phyloP scores from a whole-genome alignment of 1,140 invertebrate genomes.

The Drosophila pseudoobscura region DNA sequence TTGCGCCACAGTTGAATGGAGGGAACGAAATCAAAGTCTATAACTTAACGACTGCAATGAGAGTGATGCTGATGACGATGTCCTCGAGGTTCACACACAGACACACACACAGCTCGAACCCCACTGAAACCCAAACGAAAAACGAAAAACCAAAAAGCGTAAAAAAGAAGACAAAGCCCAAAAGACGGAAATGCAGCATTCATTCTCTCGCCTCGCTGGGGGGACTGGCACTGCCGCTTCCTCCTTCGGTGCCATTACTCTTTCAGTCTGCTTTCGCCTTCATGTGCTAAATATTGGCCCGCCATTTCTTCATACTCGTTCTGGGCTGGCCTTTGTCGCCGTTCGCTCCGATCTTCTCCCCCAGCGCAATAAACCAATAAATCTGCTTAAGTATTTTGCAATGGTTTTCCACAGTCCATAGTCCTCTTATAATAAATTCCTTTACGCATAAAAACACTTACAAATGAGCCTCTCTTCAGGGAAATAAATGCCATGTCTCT shows the following conservation, averaged over 20 bases:
- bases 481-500: conserved; percentile 53
- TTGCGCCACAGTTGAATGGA: conserved; percentile 34
- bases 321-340: conserved; percentile 36
- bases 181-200: conserved; percentile 70
- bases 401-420: too few species aligned
- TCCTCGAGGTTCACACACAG: conserved; percentile 28
- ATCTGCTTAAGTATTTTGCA: conserved; percentile 36
- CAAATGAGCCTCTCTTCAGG: conserved; percentile 55
- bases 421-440: conserved; percentile 44
- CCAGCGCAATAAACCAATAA: conserved; percentile 68
- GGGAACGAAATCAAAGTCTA: conserved; percentile 63
- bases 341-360: conserved; percentile 29
- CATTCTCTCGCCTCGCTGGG: conserved; percentile 44
- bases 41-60: conserved; percentile 55
- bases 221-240: not conserved
- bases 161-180: conserved; percentile 51
- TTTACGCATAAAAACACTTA: conserved; percentile 54
- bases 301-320: conserved; percentile 58
- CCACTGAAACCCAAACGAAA: conserved; percentile 32
- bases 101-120: conserved; percentile 3
- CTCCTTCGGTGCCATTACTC: not conserved
- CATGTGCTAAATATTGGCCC: conserved; percentile 55
- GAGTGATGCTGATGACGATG: conserved; percentile 28
- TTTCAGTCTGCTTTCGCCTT: conserved; percentile 29
- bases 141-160: too few species aligned